Base-by-base conservation (phyloP, 1,140 invertebrate genomes). In the Doryteuthis pealeii region DNA sequence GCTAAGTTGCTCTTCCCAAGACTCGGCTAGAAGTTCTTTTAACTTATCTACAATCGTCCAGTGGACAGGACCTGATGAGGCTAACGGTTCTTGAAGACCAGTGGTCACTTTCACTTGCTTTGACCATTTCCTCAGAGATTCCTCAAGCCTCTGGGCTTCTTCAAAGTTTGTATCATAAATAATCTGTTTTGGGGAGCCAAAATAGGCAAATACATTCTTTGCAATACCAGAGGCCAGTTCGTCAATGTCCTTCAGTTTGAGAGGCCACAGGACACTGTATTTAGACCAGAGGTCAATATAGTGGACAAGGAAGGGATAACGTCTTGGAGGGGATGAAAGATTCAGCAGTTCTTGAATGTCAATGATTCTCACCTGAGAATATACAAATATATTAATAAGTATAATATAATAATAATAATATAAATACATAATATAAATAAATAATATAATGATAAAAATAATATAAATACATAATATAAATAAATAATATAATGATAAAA, bases 321-420 rank as follows among this genome's bases (percentile, higher is more conserved):
- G 54, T 22, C 26, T 62, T n/a, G 54, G 26, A n/a, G 54, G 54
- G 0, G 6, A 22, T 1, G 54, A n/a, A n/a, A n/a, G 22, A 62
- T 22, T 6, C 26, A n/a, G 54, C 5, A 62, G 54, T 6, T 62
- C 54, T 1, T 62, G 18, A 18, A 62, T 62, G 26, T 62, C 54
- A 22, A 62, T 62, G 54, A 62, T 62, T 22, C 22, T 62, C 26
- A 62, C 54, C 54, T 62, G 54, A 62, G 5, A 28, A 62, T 28
- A 62, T n/a, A 62, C 18, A 62, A 15, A 62, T 62, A 62, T 62
- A 62, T n/a, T n/a, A n/a, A n/a, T n/a, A n/a, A n/a, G n/a, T n/a
- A n/a, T n/a, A n/a, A n/a, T n/a, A n/a, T n/a, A n/a, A n/a, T n/a
- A n/a, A n/a, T n/a, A n/a, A n/a, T n/a, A n/a, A n/a, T n/a, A n/a